These are phyloP conservation scores for Philaenus spumarius DNA, from an alignment of 1,140 invertebrate species.

Conservation along the genomic window DNA sequence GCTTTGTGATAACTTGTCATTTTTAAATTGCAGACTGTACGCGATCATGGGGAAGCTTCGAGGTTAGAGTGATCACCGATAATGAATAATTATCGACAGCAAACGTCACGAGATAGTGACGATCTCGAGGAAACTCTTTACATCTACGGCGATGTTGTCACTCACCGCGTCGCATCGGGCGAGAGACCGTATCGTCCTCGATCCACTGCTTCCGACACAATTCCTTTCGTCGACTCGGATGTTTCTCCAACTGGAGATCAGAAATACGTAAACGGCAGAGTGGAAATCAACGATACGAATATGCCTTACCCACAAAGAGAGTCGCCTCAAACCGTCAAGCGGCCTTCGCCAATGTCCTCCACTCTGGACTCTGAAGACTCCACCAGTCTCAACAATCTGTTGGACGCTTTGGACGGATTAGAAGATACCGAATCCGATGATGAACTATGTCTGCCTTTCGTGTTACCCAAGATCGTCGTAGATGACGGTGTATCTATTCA, in stretches of 20 bases:
- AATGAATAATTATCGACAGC: not conserved
- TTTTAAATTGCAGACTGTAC: no score
- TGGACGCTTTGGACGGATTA: constrained; percentile 23
- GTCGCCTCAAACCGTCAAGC: not conserved
- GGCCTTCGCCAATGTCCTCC: not conserved
- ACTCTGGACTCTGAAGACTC: constrained; percentile 21
- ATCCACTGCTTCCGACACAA: constrained; percentile 23
- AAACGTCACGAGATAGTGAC: not conserved
- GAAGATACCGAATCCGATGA: constrained; percentile 3
- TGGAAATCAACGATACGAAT: not conserved
- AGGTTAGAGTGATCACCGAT: not conserved
- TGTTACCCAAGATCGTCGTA: not conserved
- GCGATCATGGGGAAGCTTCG: no score
- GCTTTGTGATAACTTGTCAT: no score
- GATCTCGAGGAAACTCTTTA: not conserved
- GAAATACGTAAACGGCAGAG: not conserved
- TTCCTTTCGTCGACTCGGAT: constrained; percentile 24
- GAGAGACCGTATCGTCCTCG: constrained; percentile 16
- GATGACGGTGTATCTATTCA: not conserved
- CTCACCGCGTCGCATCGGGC: not conserved
- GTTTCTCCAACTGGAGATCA: not conserved
- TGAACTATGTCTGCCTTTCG: not conserved
- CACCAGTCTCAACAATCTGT: constrained; percentile 24
- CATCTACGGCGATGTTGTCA: not conserved
- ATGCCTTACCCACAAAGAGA: not conserved